Conservation (phyloP, 1,140 invertebrate species). For the Vanessa tameamea region DNA sequence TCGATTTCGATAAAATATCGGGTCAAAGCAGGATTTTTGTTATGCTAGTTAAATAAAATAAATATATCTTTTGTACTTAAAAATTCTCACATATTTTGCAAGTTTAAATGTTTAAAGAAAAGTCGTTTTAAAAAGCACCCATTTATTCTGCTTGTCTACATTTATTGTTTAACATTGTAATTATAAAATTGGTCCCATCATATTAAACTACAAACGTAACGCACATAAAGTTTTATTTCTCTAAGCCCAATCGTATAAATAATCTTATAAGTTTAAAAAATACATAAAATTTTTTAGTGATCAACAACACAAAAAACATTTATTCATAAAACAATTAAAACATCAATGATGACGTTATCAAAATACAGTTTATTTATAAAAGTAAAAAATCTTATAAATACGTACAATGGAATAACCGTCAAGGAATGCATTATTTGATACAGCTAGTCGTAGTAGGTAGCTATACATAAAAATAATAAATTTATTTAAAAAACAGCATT, state of each 20-base stretch:
- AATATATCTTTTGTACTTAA: background rate
- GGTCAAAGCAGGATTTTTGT: no score
- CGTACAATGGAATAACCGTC: background rate
- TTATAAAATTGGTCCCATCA: constrained; percentile 31
- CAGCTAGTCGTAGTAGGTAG: no score
- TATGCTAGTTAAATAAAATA: background rate
- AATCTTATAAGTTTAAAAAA: background rate
- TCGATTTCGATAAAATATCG: no score
- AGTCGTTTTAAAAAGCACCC: constrained; percentile 19
- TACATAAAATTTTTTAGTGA: no score
- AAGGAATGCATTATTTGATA: no score
- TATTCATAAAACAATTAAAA: no score
- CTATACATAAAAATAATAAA: background rate
- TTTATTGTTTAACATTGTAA: constrained; percentile 14
- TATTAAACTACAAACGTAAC: constrained; percentile 17
- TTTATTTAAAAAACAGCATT: background rate
- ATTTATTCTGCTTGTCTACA: constrained; percentile 27
- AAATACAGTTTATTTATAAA: background rate
- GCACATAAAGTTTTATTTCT: background rate
- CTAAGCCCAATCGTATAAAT: constrained; percentile 13
- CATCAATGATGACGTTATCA: background rate
- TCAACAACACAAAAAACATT: no score
- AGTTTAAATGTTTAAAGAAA: background rate
- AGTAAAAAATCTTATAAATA: background rate
- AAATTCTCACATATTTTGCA: background rate